Percentiles rank a stretch among this genome's conserved stretches.
Conservation (phyloP, 2,113 vertebrate species). For the Colaptes auratus region DNA sequence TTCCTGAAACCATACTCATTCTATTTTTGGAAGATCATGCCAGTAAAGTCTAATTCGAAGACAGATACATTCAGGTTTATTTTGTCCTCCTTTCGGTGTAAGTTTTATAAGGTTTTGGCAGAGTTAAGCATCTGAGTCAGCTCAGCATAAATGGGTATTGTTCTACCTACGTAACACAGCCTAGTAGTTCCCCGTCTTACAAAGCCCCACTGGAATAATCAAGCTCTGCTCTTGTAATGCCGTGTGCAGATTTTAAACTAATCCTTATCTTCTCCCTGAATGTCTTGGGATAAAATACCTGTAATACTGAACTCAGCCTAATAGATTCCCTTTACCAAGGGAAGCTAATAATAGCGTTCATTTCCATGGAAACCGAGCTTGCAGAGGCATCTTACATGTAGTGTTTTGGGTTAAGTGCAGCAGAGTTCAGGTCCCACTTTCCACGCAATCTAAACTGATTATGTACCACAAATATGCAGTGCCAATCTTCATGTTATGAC, state of each 20-base stretch:
- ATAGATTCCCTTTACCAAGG: neutral
- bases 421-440: slow-evolving; percentile 40
- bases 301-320: slow-evolving; percentile 16
- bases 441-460: slow-evolving; percentile 7
- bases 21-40: neutral
- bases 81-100: slow-evolving; percentile 3
- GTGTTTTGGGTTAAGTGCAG: slow-evolving; percentile 53
- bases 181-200: neutral
- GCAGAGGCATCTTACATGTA: slow-evolving; percentile 39
- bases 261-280: slow-evolving; percentile 32
- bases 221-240: slow-evolving; percentile 1
- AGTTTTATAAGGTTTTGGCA: slow-evolving; percentile 14
- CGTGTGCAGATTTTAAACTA: slow-evolving; percentile 39
- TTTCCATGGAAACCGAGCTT: slow-evolving; percentile 72
- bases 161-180: neutral
- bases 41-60: neutral
- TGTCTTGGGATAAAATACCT: slow-evolving; percentile 37
- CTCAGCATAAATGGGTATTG: slow-evolving; percentile 26
- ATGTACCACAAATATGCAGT: neutral
- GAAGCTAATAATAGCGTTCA: neutral
- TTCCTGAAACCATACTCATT: neutral
- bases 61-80: neutral
- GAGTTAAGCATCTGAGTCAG: neutral
- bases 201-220: slow-evolving; percentile 21
- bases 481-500: neutral